Conservation (phyloP, 2,113 vertebrate species). For the Brachypteracias leptosomus region DNA sequence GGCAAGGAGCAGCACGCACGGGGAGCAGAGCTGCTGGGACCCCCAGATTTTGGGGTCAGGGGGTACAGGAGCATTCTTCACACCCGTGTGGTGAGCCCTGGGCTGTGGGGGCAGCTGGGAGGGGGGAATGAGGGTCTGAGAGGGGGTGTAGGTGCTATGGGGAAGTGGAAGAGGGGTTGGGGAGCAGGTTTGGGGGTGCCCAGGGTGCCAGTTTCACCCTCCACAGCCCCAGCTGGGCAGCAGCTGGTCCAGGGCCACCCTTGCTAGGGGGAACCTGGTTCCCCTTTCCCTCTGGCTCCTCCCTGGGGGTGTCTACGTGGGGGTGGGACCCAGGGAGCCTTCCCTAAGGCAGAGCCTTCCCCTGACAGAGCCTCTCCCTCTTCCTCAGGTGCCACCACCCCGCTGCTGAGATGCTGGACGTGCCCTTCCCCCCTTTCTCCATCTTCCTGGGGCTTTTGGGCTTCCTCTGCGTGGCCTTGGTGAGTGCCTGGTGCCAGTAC, state of each 20-base stretch:
- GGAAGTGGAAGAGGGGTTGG: not conserved
- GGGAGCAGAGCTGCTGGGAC: too few relatives aligned
- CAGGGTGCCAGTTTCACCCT: not conserved
- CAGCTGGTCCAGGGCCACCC: not conserved
- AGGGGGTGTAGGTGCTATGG: too few relatives aligned
- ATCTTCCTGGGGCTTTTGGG: constrained; percentile 77
- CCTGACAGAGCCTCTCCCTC: fast-evolving
- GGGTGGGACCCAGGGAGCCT: too few relatives aligned
- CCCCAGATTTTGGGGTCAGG: fast-evolving
- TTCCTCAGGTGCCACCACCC: not conserved
- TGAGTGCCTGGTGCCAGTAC: constrained; percentile 76
- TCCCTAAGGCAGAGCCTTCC: too few relatives aligned
- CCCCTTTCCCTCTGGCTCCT: constrained; percentile 18
- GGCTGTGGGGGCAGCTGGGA: not conserved
- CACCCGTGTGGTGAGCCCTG: too few relatives aligned
- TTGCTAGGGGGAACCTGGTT: not conserved
- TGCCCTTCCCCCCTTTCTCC: constrained; percentile 74
- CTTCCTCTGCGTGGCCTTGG: constrained; percentile 77
- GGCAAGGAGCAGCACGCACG: too few relatives aligned
- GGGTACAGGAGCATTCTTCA: fast-evolving
- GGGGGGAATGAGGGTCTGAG: not conserved
- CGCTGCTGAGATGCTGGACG: not conserved
- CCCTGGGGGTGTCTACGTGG: not conserved
- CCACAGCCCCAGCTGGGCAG: fast-evolving
- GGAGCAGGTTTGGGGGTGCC: not conserved